These are phyloP conservation scores for Tetranychus truncatus DNA, from an alignment of 2,888 invertebrate genomes.

Conservation along the genomic window DNA sequence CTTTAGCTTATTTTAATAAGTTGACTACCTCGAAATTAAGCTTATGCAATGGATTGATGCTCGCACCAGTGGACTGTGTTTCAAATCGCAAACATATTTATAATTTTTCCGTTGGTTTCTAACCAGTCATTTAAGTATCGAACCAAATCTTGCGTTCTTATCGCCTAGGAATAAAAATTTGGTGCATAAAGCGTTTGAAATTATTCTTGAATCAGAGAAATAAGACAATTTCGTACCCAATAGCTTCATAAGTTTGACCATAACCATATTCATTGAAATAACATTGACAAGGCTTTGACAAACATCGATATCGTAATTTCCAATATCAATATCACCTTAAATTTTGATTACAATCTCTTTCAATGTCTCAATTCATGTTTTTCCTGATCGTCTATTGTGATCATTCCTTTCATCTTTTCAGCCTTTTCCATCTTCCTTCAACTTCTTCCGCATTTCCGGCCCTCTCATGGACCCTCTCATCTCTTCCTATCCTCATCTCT, in stretches of 20 bases:
- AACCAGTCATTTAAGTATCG: conserved; percentile 65
- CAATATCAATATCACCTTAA: too few relatives aligned
- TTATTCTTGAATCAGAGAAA: too few relatives aligned
- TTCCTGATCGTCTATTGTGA: not conserved
- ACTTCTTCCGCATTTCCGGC: not conserved
- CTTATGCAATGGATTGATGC: conserved; percentile 45
- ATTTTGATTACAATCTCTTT: too few relatives aligned
- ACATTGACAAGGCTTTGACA: conserved; percentile 66
- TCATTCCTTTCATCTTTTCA: not conserved
- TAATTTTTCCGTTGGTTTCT: conserved; percentile 48
- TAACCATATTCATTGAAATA: conserved; percentile 50
- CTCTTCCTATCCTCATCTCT: not conserved
- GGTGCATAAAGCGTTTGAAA: not conserved
- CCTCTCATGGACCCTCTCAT: conserved; percentile 2
- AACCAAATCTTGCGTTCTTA: conserved; percentile 59
- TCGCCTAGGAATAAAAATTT: conserved; percentile 48
- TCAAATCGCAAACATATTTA: conserved; percentile 50
- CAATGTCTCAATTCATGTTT: not conserved
- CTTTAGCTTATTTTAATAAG: too few relatives aligned
- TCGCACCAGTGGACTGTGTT: conserved; percentile 48
- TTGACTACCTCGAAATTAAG: too few relatives aligned
- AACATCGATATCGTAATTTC: conserved; percentile 42
- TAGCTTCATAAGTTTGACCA: conserved; percentile 65
- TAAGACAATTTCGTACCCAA: conserved; percentile 47
- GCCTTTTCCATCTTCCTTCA: not conserved